Base-by-base conservation (phyloP, 1,140 invertebrate genomes). In the Pentalonia nigronervosa region DNA sequence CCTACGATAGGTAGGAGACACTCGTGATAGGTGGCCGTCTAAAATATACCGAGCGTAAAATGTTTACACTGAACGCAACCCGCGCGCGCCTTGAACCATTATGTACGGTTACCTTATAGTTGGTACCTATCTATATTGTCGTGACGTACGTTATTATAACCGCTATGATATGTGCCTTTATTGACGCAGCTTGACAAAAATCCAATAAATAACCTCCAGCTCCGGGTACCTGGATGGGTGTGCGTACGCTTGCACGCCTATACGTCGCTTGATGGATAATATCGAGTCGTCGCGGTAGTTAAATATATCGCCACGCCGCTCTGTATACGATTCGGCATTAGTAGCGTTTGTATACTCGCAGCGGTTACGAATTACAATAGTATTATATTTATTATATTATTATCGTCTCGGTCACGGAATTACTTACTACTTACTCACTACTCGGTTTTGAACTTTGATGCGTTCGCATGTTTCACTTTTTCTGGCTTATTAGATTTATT, bases 161-260 rank as follows among this genome's bases (percentile, higher is more conserved):
- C 11, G 11, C 83, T 23, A 84, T 84, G 36, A 84, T 84, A 45
- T 86, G 25, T 86, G 23, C 41, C 41, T 86, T 86, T 86, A 45
- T 86, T 86, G 83, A 86, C 83, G 83, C 83, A 86, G 83, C 83
- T 86, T 86, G 83, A 86, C 83, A 11, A 86, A 86, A 86, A 45
- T 41, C 83, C 36, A 45, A 86, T 86, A 86, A 86, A 86, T 86
- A 86, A 86, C 83, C 83, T 36, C 81, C 36, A 30, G 9, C 56
- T 14, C 81, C 23, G 23, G 25, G 23, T 48, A 11, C 45, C 11
- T 87, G 48, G 21, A 87, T 41, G 41, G 7, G 2, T 41, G 34
- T 36, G 76, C 36, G 76, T 34, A 8, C 23, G 60, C n/a, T 4
- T 4, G 60, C n/a, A 14, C 30, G n/a, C 30, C 60, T 76, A 76